Evolutionary conservation across 2,113 vertebrate species (phyloP), one percentile per base, ranked within the genome.

Genomic region (Clarias gariepinus): DNA sequence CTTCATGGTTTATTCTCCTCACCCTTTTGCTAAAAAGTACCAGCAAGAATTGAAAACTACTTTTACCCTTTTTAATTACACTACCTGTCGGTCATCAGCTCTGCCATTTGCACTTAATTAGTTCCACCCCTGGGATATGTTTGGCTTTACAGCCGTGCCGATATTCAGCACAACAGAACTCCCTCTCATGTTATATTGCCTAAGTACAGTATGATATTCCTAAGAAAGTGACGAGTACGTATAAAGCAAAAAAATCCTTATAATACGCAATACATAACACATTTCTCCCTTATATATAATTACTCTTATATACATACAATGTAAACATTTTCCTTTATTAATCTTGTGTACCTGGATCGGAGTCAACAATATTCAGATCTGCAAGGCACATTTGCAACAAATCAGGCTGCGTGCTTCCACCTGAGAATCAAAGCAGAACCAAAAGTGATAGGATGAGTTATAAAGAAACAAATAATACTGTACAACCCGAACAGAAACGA

Each of bases 311-410:
- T 47, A 47, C 4, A 23, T 73, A 47, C 13, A 55, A 33, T 80
- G 55, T 58, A 60, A 33, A 33, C 28, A 36, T 13, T 5, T 64
- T n/a, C n/a, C 5, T 78, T 57, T 78, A 57, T 55, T 11, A 53
- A n/a, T 30, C 41, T 63, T 15, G 12, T 15, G 36, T 82, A 82
- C 81, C 81, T 82, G 61, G 23, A 10, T 25, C 36, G n/a, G 60
- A 4, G 25, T 82, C 81, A 28, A 52, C 61, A 28, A 82, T 82
- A 12, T 82, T 82, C 81, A 82, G 25, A 66, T 12, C 61, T 12
- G 23, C 61, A 18, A 82, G 81, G 61, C 41, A 82, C 61, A 28
- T 28, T 18, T 61, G 23, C 81, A 82, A 28, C 81, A 82, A 66
- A 66, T 66, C 81, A 19, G 61, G 61, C 7, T 66, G 61, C 16